Percentiles rank a stretch among this genome's conserved stretches.
Evolutionary conservation across 1,140 invertebrate genomes (phyloP).

Genomic region (Zaprionus lachaisei): DNA sequence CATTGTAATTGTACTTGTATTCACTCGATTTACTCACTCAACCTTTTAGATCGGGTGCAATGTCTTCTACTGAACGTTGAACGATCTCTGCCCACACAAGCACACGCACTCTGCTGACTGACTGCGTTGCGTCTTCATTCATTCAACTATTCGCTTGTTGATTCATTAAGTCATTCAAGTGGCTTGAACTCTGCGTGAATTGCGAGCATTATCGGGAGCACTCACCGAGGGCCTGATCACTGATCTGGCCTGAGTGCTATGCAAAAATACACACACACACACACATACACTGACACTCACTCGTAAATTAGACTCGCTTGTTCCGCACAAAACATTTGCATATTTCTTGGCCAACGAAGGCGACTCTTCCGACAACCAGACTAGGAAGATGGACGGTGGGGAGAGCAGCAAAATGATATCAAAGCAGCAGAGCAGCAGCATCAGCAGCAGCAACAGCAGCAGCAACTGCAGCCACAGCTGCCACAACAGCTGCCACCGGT

Average conservation of each 20-base stretch:
- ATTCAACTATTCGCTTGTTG: conserved; percentile 15
- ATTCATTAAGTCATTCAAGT: conserved; percentile 61
- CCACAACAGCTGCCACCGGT: conserved; percentile 27
- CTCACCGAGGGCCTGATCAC: conserved; percentile 19
- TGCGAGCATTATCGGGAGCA: conserved; percentile 22
- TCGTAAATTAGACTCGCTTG: conserved; percentile 37
- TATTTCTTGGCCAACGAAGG: conserved; percentile 14
- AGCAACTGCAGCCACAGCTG: background rate
- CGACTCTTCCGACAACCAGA: conserved; percentile 35
- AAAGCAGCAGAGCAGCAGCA: background rate
- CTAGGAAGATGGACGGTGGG: background rate
- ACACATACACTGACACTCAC: background rate
- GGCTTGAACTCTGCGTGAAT: conserved; percentile 41
- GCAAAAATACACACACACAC: conserved; percentile 4
- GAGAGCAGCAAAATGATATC: conserved; percentile 6
- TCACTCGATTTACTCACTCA: background rate
- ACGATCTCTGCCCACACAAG: conserved; percentile 29
- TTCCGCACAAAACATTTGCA: conserved; percentile 27
- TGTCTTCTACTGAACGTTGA: conserved; percentile 39
- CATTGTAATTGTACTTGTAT: background rate
- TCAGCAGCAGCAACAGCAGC: background rate
- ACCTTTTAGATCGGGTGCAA: conserved; percentile 30
- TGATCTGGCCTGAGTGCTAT: conserved; percentile 6
- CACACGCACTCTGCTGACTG: conserved; percentile 27
- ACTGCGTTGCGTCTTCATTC: conserved; percentile 7